Base-by-base conservation (phyloP, 2,888 invertebrate species). In the Morpho helenor region DNA sequence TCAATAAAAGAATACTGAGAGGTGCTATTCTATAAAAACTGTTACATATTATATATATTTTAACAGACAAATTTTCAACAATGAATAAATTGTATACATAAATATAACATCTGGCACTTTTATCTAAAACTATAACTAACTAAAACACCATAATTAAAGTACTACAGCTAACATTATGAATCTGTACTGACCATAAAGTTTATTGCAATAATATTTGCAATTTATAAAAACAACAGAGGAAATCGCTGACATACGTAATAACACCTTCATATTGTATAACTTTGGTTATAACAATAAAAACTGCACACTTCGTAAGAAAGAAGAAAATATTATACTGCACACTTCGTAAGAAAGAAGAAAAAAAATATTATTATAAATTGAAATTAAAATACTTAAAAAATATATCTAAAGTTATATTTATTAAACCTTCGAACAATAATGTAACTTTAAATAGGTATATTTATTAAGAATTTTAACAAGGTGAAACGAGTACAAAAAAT, bases 71-170 rank as follows among this genome's bases (percentile, higher is more conserved):
- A 54, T 41, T 10, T 48, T 42, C 47, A 54, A 48, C 47, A 39
- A 54, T 54, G 48, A 8, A 48, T 54, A 54, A 52, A 57, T 39
- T 46, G 31, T 48, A 52, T 40, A 46, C 45, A 63, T 60, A 62
- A 49, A 62, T 58, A 57, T 57, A 57, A 59, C 59, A 74, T 87
- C 84, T 89, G 88, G 88, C 88, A 88, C 87, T 76, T 84, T 85
- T 82, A 71, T 75, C 77, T 82, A 79, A 83, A 55, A 61, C 77
- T 83, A 83, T 60, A 59, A 51, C 56, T 62, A 60, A 44, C 56
- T 54, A 51, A 60, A 61, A 61, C 56, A 59, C 59, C 57, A 60
- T 47, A 62, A 55, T 31, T 40, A 3, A 49, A 52, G 31, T 7
- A 10, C 53, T 23, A 58, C 10, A 47, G 40, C 40, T 48, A 49